Conservation (phyloP, 2,797 vertebrate genomes). For the Thunnus albacares region DNA sequence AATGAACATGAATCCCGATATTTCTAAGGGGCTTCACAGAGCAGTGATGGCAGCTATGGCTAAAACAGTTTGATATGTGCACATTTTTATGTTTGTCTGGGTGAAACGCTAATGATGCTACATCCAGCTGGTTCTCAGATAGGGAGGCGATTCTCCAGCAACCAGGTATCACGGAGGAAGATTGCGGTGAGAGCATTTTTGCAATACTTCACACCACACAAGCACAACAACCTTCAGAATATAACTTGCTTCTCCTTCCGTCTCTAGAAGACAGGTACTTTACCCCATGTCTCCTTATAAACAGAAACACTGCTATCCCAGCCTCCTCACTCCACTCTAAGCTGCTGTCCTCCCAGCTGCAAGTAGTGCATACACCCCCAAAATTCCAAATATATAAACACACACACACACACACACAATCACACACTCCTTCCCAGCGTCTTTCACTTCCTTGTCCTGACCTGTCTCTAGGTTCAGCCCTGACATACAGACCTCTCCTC, state of each 20-base stretch:
- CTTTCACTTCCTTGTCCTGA: constrained; percentile 55
- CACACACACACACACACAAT: not conserved
- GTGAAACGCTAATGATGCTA: constrained; percentile 44
- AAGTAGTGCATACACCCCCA: constrained; percentile 23
- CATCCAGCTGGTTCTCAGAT: constrained; percentile 45
- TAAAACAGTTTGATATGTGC: constrained; percentile 25
- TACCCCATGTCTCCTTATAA: constrained; percentile 51
- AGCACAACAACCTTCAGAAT: constrained; percentile 40
- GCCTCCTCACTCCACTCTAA: constrained; percentile 33
- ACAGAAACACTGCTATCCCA: constrained; percentile 33
- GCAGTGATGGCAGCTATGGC: not conserved
- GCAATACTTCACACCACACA: constrained; percentile 17
- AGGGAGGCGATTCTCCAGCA: constrained; percentile 36
- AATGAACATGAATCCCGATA: constrained; percentile 1
- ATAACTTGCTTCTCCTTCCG: constrained; percentile 40
- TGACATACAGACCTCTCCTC: constrained; percentile 18
- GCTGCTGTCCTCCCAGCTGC: constrained; percentile 59
- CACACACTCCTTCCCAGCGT: constrained; percentile 1
- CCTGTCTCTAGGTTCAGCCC: constrained; percentile 49
- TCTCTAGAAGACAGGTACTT: constrained; percentile 40
- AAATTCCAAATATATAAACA: constrained; percentile 37
- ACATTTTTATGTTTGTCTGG: constrained; percentile 30
- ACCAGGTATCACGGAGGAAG: constrained; percentile 38
- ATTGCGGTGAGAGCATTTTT: not conserved
- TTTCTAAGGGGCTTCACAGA: constrained; percentile 13